These are phyloP conservation scores for Rhinoderma darwinii DNA, from an alignment of 2,113 vertebrate species.

Conservation along the genomic window DNA sequence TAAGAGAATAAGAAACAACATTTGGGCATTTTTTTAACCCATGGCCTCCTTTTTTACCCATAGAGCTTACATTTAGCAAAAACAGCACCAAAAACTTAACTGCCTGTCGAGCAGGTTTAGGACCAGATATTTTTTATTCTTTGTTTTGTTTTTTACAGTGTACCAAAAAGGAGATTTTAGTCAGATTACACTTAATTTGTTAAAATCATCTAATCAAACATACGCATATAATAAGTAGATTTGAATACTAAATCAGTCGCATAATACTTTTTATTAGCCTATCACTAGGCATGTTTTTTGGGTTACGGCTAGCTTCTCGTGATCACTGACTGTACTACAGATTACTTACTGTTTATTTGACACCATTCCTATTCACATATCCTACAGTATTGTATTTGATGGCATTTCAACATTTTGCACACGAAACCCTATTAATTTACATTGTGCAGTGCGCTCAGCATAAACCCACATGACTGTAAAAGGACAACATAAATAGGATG, in stretches of 20 bases:
- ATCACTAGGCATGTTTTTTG: neutral
- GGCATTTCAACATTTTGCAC: conserved; percentile 32
- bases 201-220: too few species aligned
- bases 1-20: too few species aligned
- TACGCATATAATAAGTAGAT: too few species aligned
- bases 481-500: neutral
- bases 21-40: too few species aligned
- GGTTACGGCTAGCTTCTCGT: neutral
- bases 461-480: neutral
- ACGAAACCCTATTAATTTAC: conserved; percentile 17
- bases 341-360: conserved; percentile 5
- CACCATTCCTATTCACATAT: neutral
- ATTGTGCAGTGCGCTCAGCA: conserved; percentile 16
- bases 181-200: too few species aligned
- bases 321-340: neutral
- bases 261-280: neutral
- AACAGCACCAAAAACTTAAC: too few species aligned
- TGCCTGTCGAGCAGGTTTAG: too few species aligned
- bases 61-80: too few species aligned
- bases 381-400: conserved; percentile 12
- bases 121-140: too few species aligned
- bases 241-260: neutral
- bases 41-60: too few species aligned
- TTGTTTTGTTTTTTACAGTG: too few species aligned
- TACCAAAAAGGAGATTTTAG: too few species aligned